Percentiles rank a stretch among this genome's conserved stretches.
These are phyloP conservation scores for Pristionchus arcanus DNA, from an alignment of 2,888 invertebrate genomes.

Conservation along the genomic window DNA sequence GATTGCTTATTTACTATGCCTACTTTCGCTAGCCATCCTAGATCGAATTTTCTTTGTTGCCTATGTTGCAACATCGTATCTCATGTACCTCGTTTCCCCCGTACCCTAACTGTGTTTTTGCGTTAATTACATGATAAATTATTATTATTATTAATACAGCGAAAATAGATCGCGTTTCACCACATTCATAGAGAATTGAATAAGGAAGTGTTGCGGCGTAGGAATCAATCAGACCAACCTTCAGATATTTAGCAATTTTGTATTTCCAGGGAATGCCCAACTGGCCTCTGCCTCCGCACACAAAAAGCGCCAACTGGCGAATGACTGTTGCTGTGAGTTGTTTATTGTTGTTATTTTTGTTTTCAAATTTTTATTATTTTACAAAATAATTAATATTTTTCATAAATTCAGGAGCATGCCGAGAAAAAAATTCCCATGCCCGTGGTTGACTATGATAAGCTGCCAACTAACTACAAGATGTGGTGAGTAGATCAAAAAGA, in stretches of 20 bases:
- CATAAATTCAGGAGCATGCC: constrained; percentile 13
- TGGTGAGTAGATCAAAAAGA: constrained; percentile 9
- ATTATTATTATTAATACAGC: too few relatives aligned
- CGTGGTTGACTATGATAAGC: not conserved
- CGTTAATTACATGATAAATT: too few relatives aligned
- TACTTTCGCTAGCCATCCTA: too few relatives aligned
- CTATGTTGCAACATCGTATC: too few relatives aligned
- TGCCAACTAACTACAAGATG: constrained; percentile 27
- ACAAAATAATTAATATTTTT: not conserved
- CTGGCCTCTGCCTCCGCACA: not conserved
- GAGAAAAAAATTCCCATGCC: constrained; percentile 17
- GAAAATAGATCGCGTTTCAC: too few relatives aligned
- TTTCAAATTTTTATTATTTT: not conserved
- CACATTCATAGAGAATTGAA: too few relatives aligned
- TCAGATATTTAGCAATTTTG: not conserved
- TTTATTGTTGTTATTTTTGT: not conserved
- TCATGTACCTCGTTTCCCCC: too few relatives aligned
- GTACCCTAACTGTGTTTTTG: too few relatives aligned
- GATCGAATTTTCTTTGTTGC: too few relatives aligned
- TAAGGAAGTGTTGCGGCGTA: too few relatives aligned
- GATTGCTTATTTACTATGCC: too few relatives aligned
- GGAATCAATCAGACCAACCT: too few relatives aligned
- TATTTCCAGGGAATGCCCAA: constrained; percentile 39
- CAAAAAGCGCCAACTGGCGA: not conserved
- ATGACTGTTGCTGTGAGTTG: not conserved